These are phyloP conservation scores for Pantherophis alleghaniensis DNA, from an alignment of 2,797 vertebrate genomes.

Conservation along the genomic window DNA sequence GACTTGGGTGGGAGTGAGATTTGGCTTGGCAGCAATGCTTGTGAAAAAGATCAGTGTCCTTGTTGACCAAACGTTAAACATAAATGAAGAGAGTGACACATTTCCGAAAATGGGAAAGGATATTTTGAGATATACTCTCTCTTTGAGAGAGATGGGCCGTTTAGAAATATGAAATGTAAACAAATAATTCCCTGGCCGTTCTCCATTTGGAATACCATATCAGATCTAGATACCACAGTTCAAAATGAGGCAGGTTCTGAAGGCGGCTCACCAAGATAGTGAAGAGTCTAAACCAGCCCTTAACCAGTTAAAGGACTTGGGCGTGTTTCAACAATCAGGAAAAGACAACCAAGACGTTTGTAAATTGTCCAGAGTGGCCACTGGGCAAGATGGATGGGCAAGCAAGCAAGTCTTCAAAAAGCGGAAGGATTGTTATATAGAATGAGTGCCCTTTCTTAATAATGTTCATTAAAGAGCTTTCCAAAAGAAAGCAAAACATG, in stretches of 20 bases:
- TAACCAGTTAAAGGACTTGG: background rate
- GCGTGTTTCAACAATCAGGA: background rate
- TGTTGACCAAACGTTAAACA: background rate
- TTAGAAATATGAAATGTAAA: background rate
- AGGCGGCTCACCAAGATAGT: background rate
- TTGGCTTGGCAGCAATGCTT: background rate
- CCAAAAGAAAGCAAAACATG: background rate
- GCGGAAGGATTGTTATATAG: background rate
- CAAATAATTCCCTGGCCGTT: background rate
- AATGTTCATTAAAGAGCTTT: background rate
- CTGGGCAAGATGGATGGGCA: background rate
- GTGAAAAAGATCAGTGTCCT: background rate
- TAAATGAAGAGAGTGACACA: background rate
- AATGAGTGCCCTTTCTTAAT: background rate
- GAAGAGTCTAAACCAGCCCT: background rate
- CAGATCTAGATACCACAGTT: background rate
- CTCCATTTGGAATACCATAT: background rate
- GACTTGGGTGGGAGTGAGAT: background rate
- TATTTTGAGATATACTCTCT: background rate
- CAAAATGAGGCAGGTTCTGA: background rate
- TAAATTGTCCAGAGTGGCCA: background rate
- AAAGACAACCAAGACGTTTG: background rate
- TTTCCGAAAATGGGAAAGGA: background rate
- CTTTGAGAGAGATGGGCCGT: background rate
- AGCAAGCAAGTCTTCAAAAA: background rate